Evolutionary conservation across 2,888 invertebrate species (phyloP), one percentile per base, ranked within the genome.

Genomic region (Steromphala cineraria): DNA sequence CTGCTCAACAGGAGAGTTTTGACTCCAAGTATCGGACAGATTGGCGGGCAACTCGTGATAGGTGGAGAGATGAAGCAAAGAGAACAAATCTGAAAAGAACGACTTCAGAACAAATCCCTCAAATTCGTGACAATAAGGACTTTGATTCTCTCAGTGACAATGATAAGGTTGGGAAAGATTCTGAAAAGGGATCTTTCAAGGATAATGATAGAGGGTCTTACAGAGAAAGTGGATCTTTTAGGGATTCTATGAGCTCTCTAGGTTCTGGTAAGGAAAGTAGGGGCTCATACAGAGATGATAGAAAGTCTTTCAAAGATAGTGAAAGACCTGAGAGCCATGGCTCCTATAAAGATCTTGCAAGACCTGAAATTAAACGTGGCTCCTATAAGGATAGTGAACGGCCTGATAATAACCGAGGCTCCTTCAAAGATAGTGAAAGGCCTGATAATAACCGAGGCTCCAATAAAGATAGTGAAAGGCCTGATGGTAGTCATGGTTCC

Each of bases 71-170:
- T 7, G 78, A 62, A 40, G 13, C 78, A 77, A 76, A 82, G 75
- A 79, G 80, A 28, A 81, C 80, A 19, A 80, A 80, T 40, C 53
- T 81, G 31, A 83, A 82, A 53, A 46, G 81, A 55, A 81, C 80
- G 2, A 56, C 82, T 0, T 82, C 83, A 2, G 84, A 85, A 55
- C 84, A 84, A 62, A 75, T 81, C 17, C 31, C 81, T 5, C 36
- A 86, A 17, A 67, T 79, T 56, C 79, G 36, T 13, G 53, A 75
- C 24, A 75, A 28, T 2, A 28, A 21, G 19, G 75, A 75, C 19
- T 1, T 13, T 19, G 52, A 36, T 53, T 53, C 52, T 17, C 53
- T 75, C 53, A 75, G 75, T 75, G 75, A 24, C 17, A n/a, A 17
- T 19, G 31, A 76, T n/a, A 71, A 71, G n/a, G 36, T 71, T 31